These are phyloP conservation scores for Stenchaetothrips biformis DNA, from an alignment of 2,888 invertebrate genomes.

Conservation along the genomic window DNA sequence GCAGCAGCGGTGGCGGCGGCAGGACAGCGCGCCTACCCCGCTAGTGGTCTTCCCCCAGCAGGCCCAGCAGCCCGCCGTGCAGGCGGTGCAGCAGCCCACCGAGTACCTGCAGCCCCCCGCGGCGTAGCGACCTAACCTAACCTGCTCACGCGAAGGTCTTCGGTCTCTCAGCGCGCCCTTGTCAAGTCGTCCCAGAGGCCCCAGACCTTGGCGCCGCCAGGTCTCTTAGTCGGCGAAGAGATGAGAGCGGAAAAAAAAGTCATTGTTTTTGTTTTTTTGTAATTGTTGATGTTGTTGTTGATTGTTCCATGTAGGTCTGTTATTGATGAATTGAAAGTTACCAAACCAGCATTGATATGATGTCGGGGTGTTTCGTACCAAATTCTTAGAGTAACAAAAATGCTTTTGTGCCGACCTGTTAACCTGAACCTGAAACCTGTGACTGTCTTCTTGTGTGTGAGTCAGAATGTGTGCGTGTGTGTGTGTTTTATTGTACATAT, in stretches of 20 bases:
- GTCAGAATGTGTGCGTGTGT: neutral
- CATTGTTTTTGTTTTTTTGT: neutral
- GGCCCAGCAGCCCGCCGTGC: neutral
- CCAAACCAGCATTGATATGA: neutral
- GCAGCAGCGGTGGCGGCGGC: conserved; percentile 26
- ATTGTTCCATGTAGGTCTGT: neutral
- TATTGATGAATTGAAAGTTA: neutral
- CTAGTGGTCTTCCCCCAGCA: neutral
- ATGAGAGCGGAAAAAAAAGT: neutral
- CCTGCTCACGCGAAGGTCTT: conserved; percentile 7
- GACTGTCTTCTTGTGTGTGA: conserved; percentile 20
- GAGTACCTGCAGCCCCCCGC: conserved; percentile 16
- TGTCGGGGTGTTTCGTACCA: neutral
- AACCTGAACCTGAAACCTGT: conserved; percentile 23
- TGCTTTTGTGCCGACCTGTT: conserved; percentile 12
- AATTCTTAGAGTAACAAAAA: conserved; percentile 16
- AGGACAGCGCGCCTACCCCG: neutral
- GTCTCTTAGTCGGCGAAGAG: neutral
- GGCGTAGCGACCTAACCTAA: neutral
- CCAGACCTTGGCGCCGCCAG: neutral
- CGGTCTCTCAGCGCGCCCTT: neutral
- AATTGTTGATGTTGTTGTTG: neutral
- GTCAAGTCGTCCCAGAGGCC: neutral
- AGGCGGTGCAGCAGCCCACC: neutral
- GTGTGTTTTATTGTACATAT: conserved; percentile 13